phyloP scores from a whole-genome alignment of 2,113 vertebrate species.

The Pungitius pungitius region DNA sequence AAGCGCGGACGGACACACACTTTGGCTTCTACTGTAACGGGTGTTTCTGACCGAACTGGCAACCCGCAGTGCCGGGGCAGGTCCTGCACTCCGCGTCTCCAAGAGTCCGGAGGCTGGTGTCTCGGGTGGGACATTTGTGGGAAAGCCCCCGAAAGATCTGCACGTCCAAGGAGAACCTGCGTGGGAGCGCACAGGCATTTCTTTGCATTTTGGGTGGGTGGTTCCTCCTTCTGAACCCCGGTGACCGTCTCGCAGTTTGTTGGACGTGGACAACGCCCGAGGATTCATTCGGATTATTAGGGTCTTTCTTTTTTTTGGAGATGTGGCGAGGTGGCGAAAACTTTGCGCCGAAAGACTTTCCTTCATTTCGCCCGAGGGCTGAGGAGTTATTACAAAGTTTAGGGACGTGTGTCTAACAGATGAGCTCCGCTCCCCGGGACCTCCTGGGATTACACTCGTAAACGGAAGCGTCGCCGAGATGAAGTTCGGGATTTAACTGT shows the following conservation, averaged over 20 bases:
- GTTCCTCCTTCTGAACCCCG: conserved; percentile 2
- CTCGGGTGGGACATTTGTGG: conserved; percentile 68
- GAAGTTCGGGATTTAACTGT: conserved; percentile 40
- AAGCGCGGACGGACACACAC: not conserved
- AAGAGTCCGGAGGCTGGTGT: conserved; percentile 69
- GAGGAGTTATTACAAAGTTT: conserved; percentile 4
- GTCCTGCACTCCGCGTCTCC: conserved; percentile 53
- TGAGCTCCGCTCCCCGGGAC: not conserved
- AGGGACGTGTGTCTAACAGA: conserved; percentile 8
- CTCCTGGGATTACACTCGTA: conserved; percentile 17
- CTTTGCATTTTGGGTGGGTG: not conserved
- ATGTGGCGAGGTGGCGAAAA: conserved; percentile 30
- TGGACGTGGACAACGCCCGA: not conserved
- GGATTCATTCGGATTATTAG: too few relatives aligned
- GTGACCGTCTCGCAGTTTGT: not conserved
- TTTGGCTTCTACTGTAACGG: conserved; percentile 1
- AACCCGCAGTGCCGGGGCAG: conserved; percentile 55
- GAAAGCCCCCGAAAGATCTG: conserved; percentile 61
- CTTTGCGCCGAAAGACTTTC: conserved; percentile 2
- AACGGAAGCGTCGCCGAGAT: conserved; percentile 36
- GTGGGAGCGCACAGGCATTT: conserved; percentile 34
- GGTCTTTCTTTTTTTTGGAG: not conserved
- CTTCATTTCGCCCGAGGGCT: not conserved
- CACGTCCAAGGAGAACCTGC: conserved; percentile 50
- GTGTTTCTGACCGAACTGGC: conserved; percentile 54